These are phyloP conservation scores for Drosophila mettleri DNA, from an alignment of 2,888 invertebrate species.

Conservation along the genomic window DNA sequence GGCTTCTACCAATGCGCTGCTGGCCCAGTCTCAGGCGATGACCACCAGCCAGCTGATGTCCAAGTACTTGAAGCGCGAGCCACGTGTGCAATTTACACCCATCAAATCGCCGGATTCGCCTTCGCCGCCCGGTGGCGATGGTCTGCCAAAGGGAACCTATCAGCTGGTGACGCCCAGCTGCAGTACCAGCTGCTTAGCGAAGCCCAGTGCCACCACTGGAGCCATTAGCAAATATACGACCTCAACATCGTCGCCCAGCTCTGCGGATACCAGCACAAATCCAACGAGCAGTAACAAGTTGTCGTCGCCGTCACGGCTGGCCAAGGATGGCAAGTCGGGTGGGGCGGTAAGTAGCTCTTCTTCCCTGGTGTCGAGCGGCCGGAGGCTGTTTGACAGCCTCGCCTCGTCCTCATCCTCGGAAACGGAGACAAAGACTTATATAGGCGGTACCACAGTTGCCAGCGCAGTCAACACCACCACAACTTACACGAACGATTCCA, in stretches of 20 bases:
- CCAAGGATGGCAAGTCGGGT: slow-evolving; percentile 54
- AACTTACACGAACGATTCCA: slow-evolving; percentile 81
- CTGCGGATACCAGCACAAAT: slow-evolving; percentile 57
- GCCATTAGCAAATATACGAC: slow-evolving; percentile 75
- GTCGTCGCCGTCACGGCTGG: slow-evolving; percentile 81
- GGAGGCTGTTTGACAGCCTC: slow-evolving; percentile 81
- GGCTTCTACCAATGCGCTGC: slow-evolving; percentile 82
- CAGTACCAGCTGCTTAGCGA: slow-evolving; percentile 40
- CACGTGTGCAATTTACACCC: slow-evolving; percentile 83
- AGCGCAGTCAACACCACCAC: slow-evolving; percentile 69
- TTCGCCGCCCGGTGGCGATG: slow-evolving; percentile 81
- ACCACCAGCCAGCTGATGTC: slow-evolving; percentile 84
- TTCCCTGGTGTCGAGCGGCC: slow-evolving; percentile 79
- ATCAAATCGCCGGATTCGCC: slow-evolving; percentile 84
- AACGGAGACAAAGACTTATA: slow-evolving; percentile 74
- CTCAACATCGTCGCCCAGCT: slow-evolving; percentile 50
- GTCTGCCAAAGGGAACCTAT: slow-evolving; percentile 83
- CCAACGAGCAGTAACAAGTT: slow-evolving; percentile 64
- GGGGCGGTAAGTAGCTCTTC: slow-evolving; percentile 65
- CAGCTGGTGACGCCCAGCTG: slow-evolving; percentile 73
- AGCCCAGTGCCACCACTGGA: slow-evolving; percentile 69
- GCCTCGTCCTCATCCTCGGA: slow-evolving; percentile 78
- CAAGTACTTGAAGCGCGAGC: slow-evolving; percentile 84
- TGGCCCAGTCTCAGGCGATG: slow-evolving; percentile 85
- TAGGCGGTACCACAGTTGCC: slow-evolving; percentile 69